Base-by-base conservation (phyloP, 2,888 invertebrate species). In the Coelogynopora nodosa region DNA sequence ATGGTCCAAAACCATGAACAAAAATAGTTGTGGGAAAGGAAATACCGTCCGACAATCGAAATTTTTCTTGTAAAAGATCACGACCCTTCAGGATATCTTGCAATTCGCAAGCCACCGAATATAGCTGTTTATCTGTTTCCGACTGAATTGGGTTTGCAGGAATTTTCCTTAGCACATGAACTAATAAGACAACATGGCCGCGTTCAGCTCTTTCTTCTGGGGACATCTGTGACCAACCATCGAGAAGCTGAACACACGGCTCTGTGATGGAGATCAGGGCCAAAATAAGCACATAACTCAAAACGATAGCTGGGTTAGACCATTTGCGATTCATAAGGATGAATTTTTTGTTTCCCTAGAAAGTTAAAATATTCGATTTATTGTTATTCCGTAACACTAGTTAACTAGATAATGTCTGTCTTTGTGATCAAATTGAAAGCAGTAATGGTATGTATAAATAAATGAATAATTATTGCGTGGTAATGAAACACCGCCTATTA, bases 191-290 rank as follows among this genome's bases (percentile, higher is more conserved):
- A 23, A 84, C 31, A 31, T 84, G 31, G n/a, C 31, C 84, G 5
- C 84, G 31, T 84, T 84, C 84, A 0, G 67, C 31, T 84, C 84
- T 29, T n/a, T 84, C 84, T 26, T 84, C 84, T 0, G 67, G 23
- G 26, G 84, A 84, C 84, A 84, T 84, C 31, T 84, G 84, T 2
- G 84, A 31, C 84, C 84, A 84, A n/a, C 49, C 49, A 26, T 84
- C 31, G n/a, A 84, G 28, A n/a, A 84, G 23, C n/a, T 84, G 31
- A 5, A 84, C 49, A 31, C 84, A 84, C 30, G 31, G 0, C 23
- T 1, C 5, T 26, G 67, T 31, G 0, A 84, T 31, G 49, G 49
- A 49, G 5, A 18, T 49, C 49, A 49, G 49, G n/a, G n/a, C n/a
- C n/a, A n/a, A n/a, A n/a, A n/a, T n/a, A n/a, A n/a, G n/a, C n/a